Percentiles rank a stretch among this genome's conserved stretches.
Evolutionary conservation across 2,888 invertebrate species (phyloP).

Genomic region (Drosophila parthenogenetica): DNA sequence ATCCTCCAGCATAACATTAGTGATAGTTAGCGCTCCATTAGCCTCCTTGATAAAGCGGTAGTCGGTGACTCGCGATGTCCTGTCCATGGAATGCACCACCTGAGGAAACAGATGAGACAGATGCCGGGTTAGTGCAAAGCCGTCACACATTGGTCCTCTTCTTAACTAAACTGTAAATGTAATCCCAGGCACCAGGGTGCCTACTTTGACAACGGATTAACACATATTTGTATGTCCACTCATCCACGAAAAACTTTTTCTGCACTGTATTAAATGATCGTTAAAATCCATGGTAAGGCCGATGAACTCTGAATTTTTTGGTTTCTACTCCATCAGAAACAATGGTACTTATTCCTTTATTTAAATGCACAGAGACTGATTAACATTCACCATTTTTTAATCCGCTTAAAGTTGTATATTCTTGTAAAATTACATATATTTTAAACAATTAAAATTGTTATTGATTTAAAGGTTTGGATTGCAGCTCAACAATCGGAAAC

Average conservation of each 20-base stretch:
- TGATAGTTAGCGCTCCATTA: constrained; percentile 85
- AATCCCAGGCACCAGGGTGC: constrained; percentile 55
- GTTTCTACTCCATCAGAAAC: background rate
- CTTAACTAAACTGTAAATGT: constrained; percentile 45
- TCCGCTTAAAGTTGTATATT: background rate
- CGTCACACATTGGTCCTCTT: constrained; percentile 18
- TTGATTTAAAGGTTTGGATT: background rate
- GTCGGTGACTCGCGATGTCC: constrained; percentile 84
- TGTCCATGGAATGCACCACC: constrained; percentile 85
- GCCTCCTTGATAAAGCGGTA: constrained; percentile 85
- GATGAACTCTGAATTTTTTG: constrained; percentile 5
- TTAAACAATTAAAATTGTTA: background rate
- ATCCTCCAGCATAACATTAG: constrained; percentile 87
- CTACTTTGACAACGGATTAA: constrained; percentile 9
- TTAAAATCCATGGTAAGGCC: constrained; percentile 67
- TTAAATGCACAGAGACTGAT: constrained; percentile 1
- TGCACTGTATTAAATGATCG: constrained; percentile 66
- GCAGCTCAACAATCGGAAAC: too few relatives aligned
- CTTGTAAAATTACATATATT: background rate
- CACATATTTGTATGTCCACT: constrained; percentile 63
- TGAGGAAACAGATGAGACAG: constrained; percentile 38
- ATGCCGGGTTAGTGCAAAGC: constrained; percentile 1
- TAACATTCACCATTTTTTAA: background rate
- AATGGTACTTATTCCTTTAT: background rate
- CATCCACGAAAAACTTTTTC: constrained; percentile 59